Evolutionary conservation across 92 coral and sea anemone species (phyloP).

Genomic region (Umimayanthus chanpuru): DNA sequence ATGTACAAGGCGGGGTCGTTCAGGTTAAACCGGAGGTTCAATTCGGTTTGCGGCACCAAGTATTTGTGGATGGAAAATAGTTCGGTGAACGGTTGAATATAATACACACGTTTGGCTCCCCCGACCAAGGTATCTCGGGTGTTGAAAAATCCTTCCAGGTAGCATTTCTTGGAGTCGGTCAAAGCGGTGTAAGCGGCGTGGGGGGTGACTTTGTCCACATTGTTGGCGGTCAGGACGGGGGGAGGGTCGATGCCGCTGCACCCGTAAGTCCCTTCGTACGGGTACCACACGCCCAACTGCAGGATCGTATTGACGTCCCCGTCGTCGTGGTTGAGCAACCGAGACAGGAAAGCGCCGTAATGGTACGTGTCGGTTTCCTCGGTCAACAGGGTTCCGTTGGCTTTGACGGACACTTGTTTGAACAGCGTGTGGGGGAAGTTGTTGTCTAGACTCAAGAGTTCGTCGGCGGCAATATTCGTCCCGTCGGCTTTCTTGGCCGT

Average conservation of each 20-base stretch:
- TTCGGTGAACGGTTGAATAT: no score
- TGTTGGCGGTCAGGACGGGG: background rate
- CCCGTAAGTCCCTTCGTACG: background rate
- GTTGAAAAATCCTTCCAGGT: no score
- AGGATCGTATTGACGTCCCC: background rate
- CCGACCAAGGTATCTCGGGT: no score
- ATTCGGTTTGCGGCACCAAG: no score
- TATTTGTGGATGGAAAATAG: no score
- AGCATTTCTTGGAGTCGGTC: no score
- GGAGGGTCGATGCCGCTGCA: slow-evolving; percentile 3
- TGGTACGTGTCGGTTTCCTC: background rate
- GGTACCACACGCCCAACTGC: background rate
- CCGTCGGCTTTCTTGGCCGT: slow-evolving; percentile 14
- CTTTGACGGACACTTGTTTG: slow-evolving; percentile 11
- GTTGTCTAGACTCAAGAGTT: slow-evolving; percentile 6
- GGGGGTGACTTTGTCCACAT: background rate
- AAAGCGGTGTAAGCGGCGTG: no score
- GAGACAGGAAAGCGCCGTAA: slow-evolving; percentile 2
- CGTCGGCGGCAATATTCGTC: slow-evolving; percentile 10
- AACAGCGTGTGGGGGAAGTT: slow-evolving; percentile 17
- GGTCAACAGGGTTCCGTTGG: background rate
- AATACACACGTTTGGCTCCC: no score
- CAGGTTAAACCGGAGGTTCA: no score
- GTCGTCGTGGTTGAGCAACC: slow-evolving; percentile 8
- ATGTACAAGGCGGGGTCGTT: slow-evolving; percentile 6